A percentile compares a stretch with the other conserved stretches of the same genome.
These are phyloP conservation scores for Melanostoma mellinum DNA, from an alignment of 2,888 invertebrate species.

Conservation along the genomic window DNA sequence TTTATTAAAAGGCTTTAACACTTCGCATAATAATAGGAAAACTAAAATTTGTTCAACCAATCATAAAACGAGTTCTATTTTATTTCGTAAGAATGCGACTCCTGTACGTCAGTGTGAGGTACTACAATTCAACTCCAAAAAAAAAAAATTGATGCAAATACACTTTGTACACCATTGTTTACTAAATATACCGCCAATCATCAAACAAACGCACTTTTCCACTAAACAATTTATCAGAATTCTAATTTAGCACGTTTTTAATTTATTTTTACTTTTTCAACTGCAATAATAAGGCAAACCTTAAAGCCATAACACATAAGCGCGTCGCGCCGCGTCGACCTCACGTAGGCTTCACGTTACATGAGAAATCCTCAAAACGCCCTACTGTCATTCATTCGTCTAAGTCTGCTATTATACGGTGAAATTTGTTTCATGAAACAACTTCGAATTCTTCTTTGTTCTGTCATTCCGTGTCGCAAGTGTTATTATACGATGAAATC, in stretches of 20 bases:
- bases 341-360: too few relatives aligned
- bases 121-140: conserved; percentile 8
- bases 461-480: too few relatives aligned
- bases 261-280: neutral
- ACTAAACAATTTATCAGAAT: neutral
- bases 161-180: conserved; percentile 47
- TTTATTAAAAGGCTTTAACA: conserved; percentile 33
- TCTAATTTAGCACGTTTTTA: neutral
- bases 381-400: too few relatives aligned
- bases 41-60: conserved; percentile 54
- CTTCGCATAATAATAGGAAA: conserved; percentile 32
- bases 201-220: neutral
- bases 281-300: too few relatives aligned
- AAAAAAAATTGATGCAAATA: conserved; percentile 5
- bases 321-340: too few relatives aligned
- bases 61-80: conserved; percentile 66
- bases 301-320: too few relatives aligned
- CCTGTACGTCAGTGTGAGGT: conserved; percentile 36
- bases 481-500: too few relatives aligned
- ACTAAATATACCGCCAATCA: conserved; percentile 44
- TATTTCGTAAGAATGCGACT: conserved; percentile 33
- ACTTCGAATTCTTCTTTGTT: too few relatives aligned
- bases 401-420: too few relatives aligned
- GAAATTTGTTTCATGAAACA: too few relatives aligned
- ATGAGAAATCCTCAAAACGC: too few relatives aligned